A percentile compares a stretch with the other conserved stretches of the same genome.
phyloP scores from a whole-genome alignment of 2,797 vertebrate genomes.

The Cossypha caffra region DNA sequence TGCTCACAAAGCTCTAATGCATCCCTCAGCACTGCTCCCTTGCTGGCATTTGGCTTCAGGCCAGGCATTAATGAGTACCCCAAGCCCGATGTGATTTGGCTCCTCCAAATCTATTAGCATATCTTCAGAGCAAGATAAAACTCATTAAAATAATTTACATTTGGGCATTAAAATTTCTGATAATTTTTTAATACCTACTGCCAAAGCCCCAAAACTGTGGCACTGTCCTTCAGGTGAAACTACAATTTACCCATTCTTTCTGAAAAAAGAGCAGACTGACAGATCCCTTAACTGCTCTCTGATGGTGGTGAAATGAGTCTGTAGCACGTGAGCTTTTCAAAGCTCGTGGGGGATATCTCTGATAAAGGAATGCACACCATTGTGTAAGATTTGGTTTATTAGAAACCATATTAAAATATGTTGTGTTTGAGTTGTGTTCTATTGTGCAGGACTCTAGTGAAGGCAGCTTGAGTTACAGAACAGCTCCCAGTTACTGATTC shows the following conservation, averaged over 20 bases:
- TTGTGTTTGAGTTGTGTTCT: neutral
- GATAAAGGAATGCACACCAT: neutral
- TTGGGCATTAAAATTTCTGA: neutral
- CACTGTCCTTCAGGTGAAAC: neutral
- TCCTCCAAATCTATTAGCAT: conserved; percentile 24
- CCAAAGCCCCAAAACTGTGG: neutral
- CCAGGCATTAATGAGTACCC: conserved; percentile 32
- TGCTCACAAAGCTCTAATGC: neutral
- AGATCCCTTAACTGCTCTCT: neutral
- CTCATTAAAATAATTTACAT: conserved; percentile 34
- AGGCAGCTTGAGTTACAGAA: neutral
- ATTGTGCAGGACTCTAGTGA: neutral
- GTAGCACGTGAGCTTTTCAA: neutral
- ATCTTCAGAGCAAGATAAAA: conserved; percentile 46
- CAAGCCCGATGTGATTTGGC: conserved; percentile 2
- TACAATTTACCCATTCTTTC: neutral
- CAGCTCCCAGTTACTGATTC: neutral
- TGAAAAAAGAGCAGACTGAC: neutral
- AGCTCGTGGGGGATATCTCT: neutral
- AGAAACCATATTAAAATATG: neutral
- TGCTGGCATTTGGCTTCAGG: neutral
- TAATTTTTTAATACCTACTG: neutral
- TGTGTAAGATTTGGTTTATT: neutral
- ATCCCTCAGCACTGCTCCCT: neutral
- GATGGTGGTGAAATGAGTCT: neutral